These are phyloP conservation scores for Poeciliopsis retropinna DNA, from an alignment of 2,113 vertebrate species.

Conservation along the genomic window DNA sequence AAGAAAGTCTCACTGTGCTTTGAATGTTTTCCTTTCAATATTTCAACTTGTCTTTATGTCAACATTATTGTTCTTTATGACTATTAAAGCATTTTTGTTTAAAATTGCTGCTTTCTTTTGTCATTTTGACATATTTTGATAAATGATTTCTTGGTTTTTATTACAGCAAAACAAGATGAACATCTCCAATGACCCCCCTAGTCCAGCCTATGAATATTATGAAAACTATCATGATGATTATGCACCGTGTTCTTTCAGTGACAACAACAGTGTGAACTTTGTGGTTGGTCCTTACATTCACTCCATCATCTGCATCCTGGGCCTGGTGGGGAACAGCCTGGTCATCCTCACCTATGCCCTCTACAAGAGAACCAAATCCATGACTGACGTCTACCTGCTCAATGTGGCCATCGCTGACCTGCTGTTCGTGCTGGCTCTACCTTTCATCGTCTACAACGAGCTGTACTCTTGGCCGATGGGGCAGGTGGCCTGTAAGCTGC, in stretches of 20 bases:
- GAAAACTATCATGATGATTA: fast-evolving
- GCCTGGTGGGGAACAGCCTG: conserved; percentile 87
- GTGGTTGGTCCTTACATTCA: conserved; percentile 76
- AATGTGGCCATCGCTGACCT: conserved; percentile 92
- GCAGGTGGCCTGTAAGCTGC: conserved; percentile 83
- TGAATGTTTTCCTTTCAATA: no score
- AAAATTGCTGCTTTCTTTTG: no score
- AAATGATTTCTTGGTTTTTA: not conserved
- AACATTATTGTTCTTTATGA: no score
- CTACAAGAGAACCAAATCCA: conserved; percentile 87
- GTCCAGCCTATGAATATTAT: not conserved
- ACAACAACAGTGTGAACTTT: not conserved
- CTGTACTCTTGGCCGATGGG: conserved; percentile 82
- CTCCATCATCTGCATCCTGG: conserved; percentile 84
- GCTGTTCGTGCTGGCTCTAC: conserved; percentile 86
- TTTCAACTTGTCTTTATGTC: no score
- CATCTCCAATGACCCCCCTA: not conserved
- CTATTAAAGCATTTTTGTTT: no score
- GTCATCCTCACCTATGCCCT: conserved; percentile 88
- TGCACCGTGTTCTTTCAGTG: not conserved
- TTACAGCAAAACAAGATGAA: not conserved
- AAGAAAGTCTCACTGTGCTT: no score
- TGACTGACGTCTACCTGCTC: conserved; percentile 91
- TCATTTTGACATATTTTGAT: no score
- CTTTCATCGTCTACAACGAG: conserved; percentile 85